phyloP scores from a whole-genome alignment of 2,888 invertebrate species.

The Choreutis nemorana region DNA sequence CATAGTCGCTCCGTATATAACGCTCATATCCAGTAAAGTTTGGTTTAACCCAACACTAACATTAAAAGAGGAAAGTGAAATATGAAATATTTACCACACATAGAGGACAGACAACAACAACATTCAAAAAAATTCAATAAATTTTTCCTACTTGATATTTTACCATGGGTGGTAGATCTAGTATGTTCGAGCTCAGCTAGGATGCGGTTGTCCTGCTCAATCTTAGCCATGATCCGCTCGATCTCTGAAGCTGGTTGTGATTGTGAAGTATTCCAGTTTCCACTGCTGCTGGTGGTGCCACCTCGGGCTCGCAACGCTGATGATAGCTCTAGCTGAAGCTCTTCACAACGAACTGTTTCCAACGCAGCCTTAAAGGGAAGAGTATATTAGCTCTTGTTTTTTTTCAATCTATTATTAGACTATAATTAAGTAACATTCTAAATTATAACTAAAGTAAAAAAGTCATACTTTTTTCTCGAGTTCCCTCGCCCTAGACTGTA shows the following conservation, averaged over 20 bases:
- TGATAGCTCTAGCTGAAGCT: slow-evolving; percentile 87
- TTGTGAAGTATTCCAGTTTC: slow-evolving; percentile 48
- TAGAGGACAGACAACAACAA: too few relatives aligned
- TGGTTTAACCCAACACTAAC: too few relatives aligned
- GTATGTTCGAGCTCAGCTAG: slow-evolving; percentile 90
- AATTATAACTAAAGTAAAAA: too few relatives aligned
- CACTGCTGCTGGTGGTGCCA: slow-evolving; percentile 29
- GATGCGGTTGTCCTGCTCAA: slow-evolving; percentile 89
- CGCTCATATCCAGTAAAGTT: too few relatives aligned
- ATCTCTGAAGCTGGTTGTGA: slow-evolving; percentile 75
- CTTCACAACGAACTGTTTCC: slow-evolving; percentile 82
- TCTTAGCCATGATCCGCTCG: slow-evolving; percentile 94
- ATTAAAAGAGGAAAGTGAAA: too few relatives aligned
- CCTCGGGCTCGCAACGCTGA: slow-evolving; percentile 68
- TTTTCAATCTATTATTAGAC: too few relatives aligned
- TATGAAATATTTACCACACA: too few relatives aligned
- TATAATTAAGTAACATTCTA: too few relatives aligned
- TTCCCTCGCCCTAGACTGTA: slow-evolving; percentile 86
- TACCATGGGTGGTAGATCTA: slow-evolving; percentile 74
- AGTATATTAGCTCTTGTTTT: neutral
- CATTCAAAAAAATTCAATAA: too few relatives aligned
- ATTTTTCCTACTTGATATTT: too few relatives aligned
- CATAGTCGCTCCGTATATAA: too few relatives aligned
- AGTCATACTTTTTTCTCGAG: slow-evolving; percentile 84
- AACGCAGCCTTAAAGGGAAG: slow-evolving; percentile 60